phyloP scores from a whole-genome alignment of 2,888 invertebrate genomes.

The Crossocerus cetratus region DNA sequence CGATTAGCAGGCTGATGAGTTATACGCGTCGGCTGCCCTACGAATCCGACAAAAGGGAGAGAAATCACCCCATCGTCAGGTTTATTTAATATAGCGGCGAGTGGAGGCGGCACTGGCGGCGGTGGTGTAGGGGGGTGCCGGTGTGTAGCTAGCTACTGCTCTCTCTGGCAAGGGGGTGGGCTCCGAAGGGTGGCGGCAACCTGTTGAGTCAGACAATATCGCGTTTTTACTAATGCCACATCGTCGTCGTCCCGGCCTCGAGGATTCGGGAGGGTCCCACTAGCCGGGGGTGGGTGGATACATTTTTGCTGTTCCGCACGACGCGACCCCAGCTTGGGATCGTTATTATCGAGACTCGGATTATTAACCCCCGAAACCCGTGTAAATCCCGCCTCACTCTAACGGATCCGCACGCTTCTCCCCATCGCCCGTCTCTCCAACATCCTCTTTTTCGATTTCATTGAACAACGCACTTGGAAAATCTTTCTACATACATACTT shows the following conservation, averaged over 20 bases:
- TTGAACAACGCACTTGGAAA: no score
- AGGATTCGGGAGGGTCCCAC: constrained; percentile 35
- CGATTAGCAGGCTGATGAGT: constrained; percentile 57
- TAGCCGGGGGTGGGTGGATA: constrained; percentile 37
- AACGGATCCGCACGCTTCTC: background rate
- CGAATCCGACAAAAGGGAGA: constrained; percentile 55
- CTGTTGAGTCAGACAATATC: constrained; percentile 76
- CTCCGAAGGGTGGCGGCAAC: constrained; percentile 63
- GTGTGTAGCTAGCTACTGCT: no score
- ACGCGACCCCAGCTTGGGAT: constrained; percentile 28
- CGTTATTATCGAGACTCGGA: constrained; percentile 48
- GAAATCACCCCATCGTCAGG: constrained; percentile 69
- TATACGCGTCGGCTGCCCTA: constrained; percentile 39
- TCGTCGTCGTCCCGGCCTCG: constrained; percentile 54
- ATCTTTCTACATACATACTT: no score
- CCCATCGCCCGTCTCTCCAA: no score
- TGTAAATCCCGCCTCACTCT: constrained; percentile 31
- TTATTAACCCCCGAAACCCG: constrained; percentile 48
- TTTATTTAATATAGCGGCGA: constrained; percentile 70
- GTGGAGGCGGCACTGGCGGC: constrained; percentile 52
- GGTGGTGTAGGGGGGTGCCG: constrained; percentile 26
- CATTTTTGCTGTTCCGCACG: constrained; percentile 49
- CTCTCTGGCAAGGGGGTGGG: constrained; percentile 35
- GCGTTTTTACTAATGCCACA: constrained; percentile 75
- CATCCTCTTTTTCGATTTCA: no score